Evolutionary conservation across 2,888 invertebrate genomes (phyloP), one percentile per base, ranked within the genome.

Genomic region (Nebria salina): DNA sequence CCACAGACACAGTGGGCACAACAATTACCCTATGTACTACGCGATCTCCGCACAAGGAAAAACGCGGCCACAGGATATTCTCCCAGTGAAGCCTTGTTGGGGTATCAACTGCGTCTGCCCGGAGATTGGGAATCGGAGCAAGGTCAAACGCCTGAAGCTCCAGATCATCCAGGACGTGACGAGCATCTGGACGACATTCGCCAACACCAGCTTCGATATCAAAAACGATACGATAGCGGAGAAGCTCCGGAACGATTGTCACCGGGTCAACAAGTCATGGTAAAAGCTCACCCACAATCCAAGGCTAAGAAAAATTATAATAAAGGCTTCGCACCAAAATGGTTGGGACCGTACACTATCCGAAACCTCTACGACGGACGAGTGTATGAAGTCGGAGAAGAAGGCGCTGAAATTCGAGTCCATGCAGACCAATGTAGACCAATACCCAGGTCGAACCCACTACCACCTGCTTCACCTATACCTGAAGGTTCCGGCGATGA

Each of bases 1-100:
- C 68, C 68, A 4, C 76, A 68, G 3, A 20, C 43, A 1, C 26
- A 76, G 5, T 76, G 68, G 76, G 68, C 66, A 4, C 42, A 15
- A 13, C n/a, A 68, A 8, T 42, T 76, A 1, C 42, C 76, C 7
- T 7, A 11, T 9, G 43, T 76, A 8, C 15, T 76, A 11, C 26
- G 20, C 7, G n/a, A 76, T 2, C 26, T 76, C 11, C 25, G 76
- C 4, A 66, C 42, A 8, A 25, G 76, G 11, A 11, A 3, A 2
- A 80, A 80, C 25, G 75, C 80, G 7, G 80, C 80, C 4, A 65
- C 68, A 0, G 75, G 68, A 2, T 43, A 20, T 0, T 41, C 80
- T 9, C 75, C 75, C 9, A 20, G 41, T 13, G 25, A 26, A n/a
- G 73, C 74, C 26, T 26, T 78, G n/a, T 25, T 65, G 7, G 73